phyloP scores from a whole-genome alignment of 2,888 invertebrate species.

The Scelioninae gen. 1 region DNA sequence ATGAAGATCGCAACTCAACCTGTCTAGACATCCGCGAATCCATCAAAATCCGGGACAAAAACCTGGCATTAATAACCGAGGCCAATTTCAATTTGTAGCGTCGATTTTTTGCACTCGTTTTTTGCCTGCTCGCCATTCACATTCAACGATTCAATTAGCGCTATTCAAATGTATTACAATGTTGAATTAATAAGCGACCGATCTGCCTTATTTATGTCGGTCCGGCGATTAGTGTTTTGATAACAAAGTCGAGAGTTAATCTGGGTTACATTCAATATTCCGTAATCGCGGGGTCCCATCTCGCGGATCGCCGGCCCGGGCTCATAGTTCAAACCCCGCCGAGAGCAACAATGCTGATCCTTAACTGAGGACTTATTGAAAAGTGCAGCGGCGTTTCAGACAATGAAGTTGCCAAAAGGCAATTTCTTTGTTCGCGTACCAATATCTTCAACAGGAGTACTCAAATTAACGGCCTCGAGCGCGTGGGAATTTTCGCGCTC shows the following conservation, averaged over 20 bases:
- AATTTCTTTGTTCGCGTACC: slow-evolving; percentile 69
- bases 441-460: slow-evolving; percentile 59
- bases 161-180: slow-evolving; percentile 26
- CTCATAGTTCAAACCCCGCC: slow-evolving; percentile 38
- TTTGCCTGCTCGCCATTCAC: slow-evolving; percentile 7
- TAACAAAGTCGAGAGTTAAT: slow-evolving; percentile 49
- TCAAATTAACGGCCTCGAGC: slow-evolving; percentile 55
- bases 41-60: slow-evolving; percentile 9
- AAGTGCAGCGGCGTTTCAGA: slow-evolving; percentile 57
- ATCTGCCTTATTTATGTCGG: slow-evolving; percentile 42
- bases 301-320: slow-evolving; percentile 28
- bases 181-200: slow-evolving; percentile 48
- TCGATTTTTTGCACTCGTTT: not conserved
- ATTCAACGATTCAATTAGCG: slow-evolving; percentile 46
- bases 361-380: slow-evolving; percentile 69
- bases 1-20: not conserved
- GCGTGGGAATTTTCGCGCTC: slow-evolving; percentile 67
- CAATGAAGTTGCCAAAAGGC: slow-evolving; percentile 70
- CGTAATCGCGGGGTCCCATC: slow-evolving; percentile 63
- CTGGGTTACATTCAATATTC: slow-evolving; percentile 62
- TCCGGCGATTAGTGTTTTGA: slow-evolving; percentile 41
- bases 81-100: slow-evolving; percentile 14
- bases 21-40: slow-evolving; percentile 6
- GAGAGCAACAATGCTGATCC: slow-evolving; percentile 67
- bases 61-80: slow-evolving; percentile 12